Percentiles rank a stretch among this genome's conserved stretches.
Conservation (phyloP, 2,113 vertebrate species). For the Onychostruthus taczanowskii region DNA sequence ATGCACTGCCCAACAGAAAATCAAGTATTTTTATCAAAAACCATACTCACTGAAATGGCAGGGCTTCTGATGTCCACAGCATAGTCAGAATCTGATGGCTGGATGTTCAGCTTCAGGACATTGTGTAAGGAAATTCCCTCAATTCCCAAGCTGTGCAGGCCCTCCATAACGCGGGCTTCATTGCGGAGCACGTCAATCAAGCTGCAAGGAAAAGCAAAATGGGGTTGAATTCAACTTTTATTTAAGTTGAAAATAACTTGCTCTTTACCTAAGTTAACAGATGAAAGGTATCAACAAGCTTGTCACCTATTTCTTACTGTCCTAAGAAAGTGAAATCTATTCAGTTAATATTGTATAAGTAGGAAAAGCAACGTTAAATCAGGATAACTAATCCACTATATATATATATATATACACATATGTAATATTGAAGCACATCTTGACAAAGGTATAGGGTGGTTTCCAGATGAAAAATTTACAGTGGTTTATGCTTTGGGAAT, state of each 20-base stretch:
- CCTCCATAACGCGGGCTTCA: slow-evolving; percentile 94
- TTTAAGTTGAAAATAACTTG: neutral
- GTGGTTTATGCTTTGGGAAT: neutral
- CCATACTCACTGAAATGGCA: slow-evolving; percentile 85
- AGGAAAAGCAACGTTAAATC: neutral
- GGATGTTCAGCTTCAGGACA: slow-evolving; percentile 90
- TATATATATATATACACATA: neutral
- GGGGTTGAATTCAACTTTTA: neutral
- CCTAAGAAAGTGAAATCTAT: neutral
- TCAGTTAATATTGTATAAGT: neutral
- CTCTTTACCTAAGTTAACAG: neutral
- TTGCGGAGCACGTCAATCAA: slow-evolving; percentile 92
- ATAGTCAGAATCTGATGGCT: slow-evolving; percentile 91
- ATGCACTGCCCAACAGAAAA: neutral
- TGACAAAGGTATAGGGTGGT: neutral
- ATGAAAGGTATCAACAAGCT: neutral
- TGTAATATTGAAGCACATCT: neutral
- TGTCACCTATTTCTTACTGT: neutral
- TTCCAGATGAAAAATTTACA: neutral
- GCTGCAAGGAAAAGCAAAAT: slow-evolving; percentile 62
- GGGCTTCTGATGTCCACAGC: slow-evolving; percentile 92
- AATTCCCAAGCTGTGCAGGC: slow-evolving; percentile 88
- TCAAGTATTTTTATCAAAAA: neutral
- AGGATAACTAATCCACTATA: neutral
- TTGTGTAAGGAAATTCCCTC: slow-evolving; percentile 88